Percentiles rank a stretch among this genome's conserved stretches.
These are phyloP conservation scores for Aviceda cuculoides DNA, from an alignment of 2,797 vertebrate species.

Conservation along the genomic window DNA sequence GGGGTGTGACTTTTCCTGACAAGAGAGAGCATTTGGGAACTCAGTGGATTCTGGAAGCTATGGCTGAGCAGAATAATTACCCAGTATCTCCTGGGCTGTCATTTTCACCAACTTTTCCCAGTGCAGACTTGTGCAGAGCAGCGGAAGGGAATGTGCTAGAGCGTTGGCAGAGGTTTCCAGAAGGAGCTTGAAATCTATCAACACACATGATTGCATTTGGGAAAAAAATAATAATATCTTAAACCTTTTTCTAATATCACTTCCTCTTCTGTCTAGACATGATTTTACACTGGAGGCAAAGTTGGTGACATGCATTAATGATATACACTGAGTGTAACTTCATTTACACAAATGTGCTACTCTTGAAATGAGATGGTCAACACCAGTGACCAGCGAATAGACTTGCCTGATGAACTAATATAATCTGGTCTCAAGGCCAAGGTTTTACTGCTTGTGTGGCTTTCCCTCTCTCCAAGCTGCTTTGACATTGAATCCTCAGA, in stretches of 20 bases:
- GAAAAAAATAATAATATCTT: neutral
- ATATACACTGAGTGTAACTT: neutral
- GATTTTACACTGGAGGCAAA: neutral
- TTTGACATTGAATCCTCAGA: neutral
- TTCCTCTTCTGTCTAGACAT: neutral
- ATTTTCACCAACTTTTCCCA: neutral
- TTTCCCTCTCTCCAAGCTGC: neutral
- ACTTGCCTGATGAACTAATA: neutral
- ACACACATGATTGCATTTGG: neutral
- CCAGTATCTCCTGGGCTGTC: neutral
- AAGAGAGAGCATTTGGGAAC: neutral
- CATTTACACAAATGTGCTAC: neutral
- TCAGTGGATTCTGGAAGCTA: neutral
- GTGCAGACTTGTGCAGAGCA: constrained; percentile 4
- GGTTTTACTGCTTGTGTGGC: neutral
- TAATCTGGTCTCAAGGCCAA: neutral
- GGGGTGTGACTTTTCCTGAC: neutral
- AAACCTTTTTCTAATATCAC: neutral
- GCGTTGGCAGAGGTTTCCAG: neutral
- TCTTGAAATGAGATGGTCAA: neutral
- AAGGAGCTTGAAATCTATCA: neutral
- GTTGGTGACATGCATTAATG: neutral
- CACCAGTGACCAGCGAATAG: neutral
- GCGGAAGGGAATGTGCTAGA: neutral
- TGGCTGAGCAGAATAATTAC: neutral